A percentile compares a stretch with the other conserved stretches of the same genome.
Evolutionary conservation across 2,888 invertebrate genomes (phyloP).

Genomic region (Trichogramma dendrolimi): DNA sequence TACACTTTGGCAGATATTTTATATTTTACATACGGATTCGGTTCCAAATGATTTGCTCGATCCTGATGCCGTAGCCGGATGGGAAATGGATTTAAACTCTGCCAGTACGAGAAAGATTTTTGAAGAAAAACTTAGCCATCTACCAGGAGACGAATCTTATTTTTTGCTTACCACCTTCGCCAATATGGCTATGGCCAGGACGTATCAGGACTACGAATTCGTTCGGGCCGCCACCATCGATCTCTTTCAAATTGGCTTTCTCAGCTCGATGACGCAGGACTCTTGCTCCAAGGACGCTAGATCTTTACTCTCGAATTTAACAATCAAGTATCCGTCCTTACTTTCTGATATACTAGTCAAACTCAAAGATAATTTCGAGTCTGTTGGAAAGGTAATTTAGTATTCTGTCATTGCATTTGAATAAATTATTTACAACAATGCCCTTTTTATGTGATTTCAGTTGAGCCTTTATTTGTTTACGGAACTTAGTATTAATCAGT

Average conservation of each 20-base stretch:
- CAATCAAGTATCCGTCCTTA: slow-evolving; percentile 65
- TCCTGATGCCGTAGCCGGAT: slow-evolving; percentile 36
- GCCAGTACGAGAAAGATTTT: slow-evolving; percentile 57
- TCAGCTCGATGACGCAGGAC: slow-evolving; percentile 66
- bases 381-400: slow-evolving; percentile 56
- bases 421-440: slow-evolving; percentile 3
- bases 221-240: slow-evolving; percentile 65
- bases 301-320: slow-evolving; percentile 67
- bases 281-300: slow-evolving; percentile 70
- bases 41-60: slow-evolving; percentile 43
- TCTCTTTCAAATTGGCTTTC: slow-evolving; percentile 72
- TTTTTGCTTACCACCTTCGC: slow-evolving; percentile 75
- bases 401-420: not conserved
- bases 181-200: slow-evolving; percentile 71
- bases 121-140: slow-evolving; percentile 61
- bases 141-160: slow-evolving; percentile 71
- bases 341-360: slow-evolving; percentile 63
- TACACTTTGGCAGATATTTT: slow-evolving; percentile 65
- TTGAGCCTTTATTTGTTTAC: slow-evolving; percentile 66
- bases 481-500: slow-evolving; percentile 66
- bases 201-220: slow-evolving; percentile 60
- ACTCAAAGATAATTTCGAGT: slow-evolving; percentile 59
- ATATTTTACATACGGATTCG: slow-evolving; percentile 60
- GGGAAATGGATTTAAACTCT: slow-evolving; percentile 53
- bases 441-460: slow-evolving; percentile 39